Evolutionary conservation across 1,140 invertebrate species (phyloP), one percentile per base, ranked within the genome.

Genomic region (Orius insidiosus): DNA sequence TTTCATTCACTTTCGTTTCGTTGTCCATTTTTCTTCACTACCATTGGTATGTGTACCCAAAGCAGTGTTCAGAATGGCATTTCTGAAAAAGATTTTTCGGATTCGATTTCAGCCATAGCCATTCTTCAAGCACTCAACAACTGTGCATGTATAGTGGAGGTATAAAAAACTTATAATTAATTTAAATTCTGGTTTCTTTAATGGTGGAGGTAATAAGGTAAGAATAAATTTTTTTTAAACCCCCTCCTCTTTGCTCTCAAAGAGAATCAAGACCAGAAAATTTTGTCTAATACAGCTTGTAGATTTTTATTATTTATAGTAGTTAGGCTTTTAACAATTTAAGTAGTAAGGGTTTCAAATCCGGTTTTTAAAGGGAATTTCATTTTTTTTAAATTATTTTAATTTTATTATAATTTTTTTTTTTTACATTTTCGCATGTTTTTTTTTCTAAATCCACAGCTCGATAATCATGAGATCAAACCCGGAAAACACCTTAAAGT

Each of bases 391-490:
- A 19, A 36, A 36, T 46, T 16, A 56, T 53, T 51, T 52, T 55
- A 56, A 46, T 47, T 48, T 53, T 45, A 44, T 53, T 55, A 51
- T 49, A 34, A 47, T 50, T 52, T 50, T 53, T 14, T n/a, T 52
- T 54, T 53, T 50, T 48, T 39, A 49, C 46, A 52, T 69, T 75
- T 69, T 70, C 70, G 72, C 72, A 64, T 71, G 3, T 64, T 71
- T 61, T 71, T 60, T 70, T 68, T 73, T 73, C 68, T 76, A 68
- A 69, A 70, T 76, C 78, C 79, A 80, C 80, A 90, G 93, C 85
- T 94, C 76, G 88, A 96, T 85, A 92, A 93, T 84, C 82, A 96
- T 75, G 93, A 96, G 88, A 96, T 98, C 80, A 88, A 86, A 81
- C 83, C 87, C 69, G 90, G 90, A 74, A 95, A 95, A 80, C 80